phyloP scores from a whole-genome alignment of 1,140 invertebrate species.

The Goniozus legneri region DNA sequence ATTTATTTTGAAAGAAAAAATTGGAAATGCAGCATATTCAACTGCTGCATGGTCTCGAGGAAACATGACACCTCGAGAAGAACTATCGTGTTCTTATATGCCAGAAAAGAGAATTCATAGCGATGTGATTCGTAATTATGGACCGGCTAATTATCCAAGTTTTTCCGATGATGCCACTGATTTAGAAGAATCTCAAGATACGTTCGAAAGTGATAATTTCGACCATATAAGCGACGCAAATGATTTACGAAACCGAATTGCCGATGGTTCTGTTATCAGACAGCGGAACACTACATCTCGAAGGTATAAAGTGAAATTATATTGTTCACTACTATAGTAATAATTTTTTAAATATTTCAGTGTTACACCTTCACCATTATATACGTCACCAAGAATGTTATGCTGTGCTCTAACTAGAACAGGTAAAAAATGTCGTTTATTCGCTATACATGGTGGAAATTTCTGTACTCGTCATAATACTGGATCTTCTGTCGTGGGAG shows the following conservation, averaged over 20 bases:
- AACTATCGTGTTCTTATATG: slow-evolving; percentile 43
- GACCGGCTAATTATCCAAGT: slow-evolving; percentile 15
- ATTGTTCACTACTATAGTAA: slow-evolving; percentile 2
- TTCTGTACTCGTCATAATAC: slow-evolving; percentile 28
- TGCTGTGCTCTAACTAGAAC: slow-evolving; percentile 30
- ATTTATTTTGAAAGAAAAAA: slow-evolving; percentile 19
- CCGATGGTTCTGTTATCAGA: background rate
- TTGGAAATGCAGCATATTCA: slow-evolving; percentile 12
- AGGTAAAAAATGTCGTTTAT: slow-evolving; percentile 31
- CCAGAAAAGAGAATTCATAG: slow-evolving; percentile 30
- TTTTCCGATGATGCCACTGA: slow-evolving; percentile 33
- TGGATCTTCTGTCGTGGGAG: slow-evolving; percentile 18
- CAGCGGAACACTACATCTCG: slow-evolving; percentile 5
- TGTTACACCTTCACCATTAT: slow-evolving; percentile 15
- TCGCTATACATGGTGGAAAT: slow-evolving; percentile 15
- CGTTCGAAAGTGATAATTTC: slow-evolving; percentile 6
- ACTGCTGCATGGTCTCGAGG: slow-evolving; percentile 21
- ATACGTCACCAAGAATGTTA: background rate
- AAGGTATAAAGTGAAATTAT: slow-evolving; percentile 21
- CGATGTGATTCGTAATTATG: slow-evolving; percentile 22
- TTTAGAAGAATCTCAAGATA: slow-evolving; percentile 6
- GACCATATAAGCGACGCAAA: slow-evolving; percentile 14
- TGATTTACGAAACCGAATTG: slow-evolving; percentile 17
- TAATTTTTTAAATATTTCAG: slow-evolving; percentile 17
- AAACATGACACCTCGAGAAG: slow-evolving; percentile 28